Base-by-base conservation (phyloP, 37 sponge, comb jelly and placozoan species). In the Spongilla lacustris region DNA sequence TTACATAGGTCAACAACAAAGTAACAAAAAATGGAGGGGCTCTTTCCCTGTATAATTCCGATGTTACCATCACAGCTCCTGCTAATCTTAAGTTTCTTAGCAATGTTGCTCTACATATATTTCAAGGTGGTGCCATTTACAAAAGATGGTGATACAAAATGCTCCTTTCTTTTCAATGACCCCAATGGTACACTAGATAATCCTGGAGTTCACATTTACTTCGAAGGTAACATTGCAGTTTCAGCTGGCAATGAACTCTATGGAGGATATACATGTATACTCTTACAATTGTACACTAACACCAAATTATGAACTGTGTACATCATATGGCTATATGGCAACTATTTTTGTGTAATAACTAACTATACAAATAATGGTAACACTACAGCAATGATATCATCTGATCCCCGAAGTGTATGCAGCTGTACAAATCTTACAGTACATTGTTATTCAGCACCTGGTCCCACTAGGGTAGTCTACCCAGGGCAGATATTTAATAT, bases 401-500 rank as follows among this genome's bases (percentile, higher is more conserved):
- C 58, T 13, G 58, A 58, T 17, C 58, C 58, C 1, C 58, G 58
- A 58, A 14, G 58, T 14, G 11, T 58, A 58, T 58, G 58, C 21
- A 19, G 58, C 21, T 58, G 58, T 58, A 58, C 58, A 58, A 58
- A 58, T 58, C 1, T 17, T 17, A 19, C 19, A 17, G 21, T 58
- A 58, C 1, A 6, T 58, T 58, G 58, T 14, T 13, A 58, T 58
- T 10, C 58, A 58, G 58, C 58, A 17, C 58, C 58, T 58, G 58
- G 58, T 58, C 58, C 58, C 19, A 58, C 11, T 13, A 58, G 21
- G 21, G 11, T 0, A 14, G 58, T 14, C 58, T 58, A 58, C 19
- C 58, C 58, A 19, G 58, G 58, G 11, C 58, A 58, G 58, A 58
- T 17, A 1, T 1, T 58, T 17, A 77, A 87, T 69, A 78, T 79